Evolutionary conservation across 2,888 invertebrate species (phyloP).

Genomic region (Automeris io): DNA sequence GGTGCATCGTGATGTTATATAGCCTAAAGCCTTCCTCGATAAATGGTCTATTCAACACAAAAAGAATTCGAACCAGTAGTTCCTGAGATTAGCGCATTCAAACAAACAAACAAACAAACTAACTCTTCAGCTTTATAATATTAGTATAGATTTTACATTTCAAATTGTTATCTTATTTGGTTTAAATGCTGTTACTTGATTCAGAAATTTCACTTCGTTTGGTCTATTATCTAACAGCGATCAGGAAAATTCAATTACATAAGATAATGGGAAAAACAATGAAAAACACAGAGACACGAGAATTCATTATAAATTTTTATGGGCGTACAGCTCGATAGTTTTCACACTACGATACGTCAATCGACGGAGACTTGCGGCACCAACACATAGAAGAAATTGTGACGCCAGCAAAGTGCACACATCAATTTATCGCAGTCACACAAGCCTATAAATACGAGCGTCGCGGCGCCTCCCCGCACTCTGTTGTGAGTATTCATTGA

Average conservation of each 20-base stretch:
- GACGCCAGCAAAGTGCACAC: conserved; percentile 39
- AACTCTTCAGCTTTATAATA: too few species aligned
- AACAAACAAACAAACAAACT: too few species aligned
- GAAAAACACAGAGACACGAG: not conserved
- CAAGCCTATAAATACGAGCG: conserved; percentile 42
- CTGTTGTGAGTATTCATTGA: conserved; percentile 35
- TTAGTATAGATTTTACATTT: too few species aligned
- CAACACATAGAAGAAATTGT: conserved; percentile 26
- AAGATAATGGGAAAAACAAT: not conserved
- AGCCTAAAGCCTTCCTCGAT: too few species aligned
- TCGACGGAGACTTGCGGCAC: not conserved
- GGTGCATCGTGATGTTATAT: too few species aligned
- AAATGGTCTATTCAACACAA: too few species aligned
- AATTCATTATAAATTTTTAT: conserved; percentile 2
- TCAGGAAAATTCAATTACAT: not conserved
- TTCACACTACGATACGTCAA: not conserved
- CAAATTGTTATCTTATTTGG: too few species aligned
- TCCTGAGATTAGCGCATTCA: too few species aligned
- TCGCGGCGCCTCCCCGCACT: conserved; percentile 43
- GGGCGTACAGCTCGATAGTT: not conserved
- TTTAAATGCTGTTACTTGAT: too few species aligned
- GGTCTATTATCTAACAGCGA: too few species aligned
- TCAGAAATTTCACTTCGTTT: too few species aligned
- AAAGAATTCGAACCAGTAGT: too few species aligned
- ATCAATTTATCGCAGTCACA: conserved; percentile 30